Conservation (phyloP, 2,113 vertebrate genomes). For the Steatornis caripensis region DNA sequence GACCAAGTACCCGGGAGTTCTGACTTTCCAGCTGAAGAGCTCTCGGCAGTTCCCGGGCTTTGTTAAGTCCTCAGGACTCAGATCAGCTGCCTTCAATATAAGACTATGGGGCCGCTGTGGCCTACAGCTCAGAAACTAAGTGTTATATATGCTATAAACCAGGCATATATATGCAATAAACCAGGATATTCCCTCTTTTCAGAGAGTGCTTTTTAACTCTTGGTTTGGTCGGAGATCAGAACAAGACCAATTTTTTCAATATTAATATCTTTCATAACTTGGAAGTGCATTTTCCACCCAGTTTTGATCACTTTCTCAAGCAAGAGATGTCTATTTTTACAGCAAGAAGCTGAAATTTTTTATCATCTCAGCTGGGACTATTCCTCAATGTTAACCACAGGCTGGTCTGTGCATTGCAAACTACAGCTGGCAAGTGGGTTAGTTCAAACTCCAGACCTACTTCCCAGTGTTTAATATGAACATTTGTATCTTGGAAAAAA, state of each 20-base stretch:
- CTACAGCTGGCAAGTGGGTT: background rate
- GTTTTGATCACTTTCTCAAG: background rate
- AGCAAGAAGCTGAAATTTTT: background rate
- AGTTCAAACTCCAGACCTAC: background rate
- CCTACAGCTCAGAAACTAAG: background rate
- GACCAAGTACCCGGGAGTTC: background rate
- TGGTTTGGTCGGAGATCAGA: background rate
- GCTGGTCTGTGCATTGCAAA: background rate
- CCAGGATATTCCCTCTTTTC: background rate
- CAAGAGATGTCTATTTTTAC: background rate
- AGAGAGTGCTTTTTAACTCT: background rate
- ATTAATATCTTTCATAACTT: background rate
- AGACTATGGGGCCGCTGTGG: rapidly evolving
- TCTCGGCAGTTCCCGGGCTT: background rate
- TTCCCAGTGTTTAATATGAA: background rate
- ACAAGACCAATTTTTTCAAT: background rate
- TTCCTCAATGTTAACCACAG: background rate
- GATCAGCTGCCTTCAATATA: background rate
- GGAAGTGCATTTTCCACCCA: background rate
- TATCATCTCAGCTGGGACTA: background rate
- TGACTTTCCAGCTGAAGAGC: background rate
- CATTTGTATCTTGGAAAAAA: background rate
- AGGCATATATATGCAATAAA: background rate
- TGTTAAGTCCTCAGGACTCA: background rate
- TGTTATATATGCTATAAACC: background rate